Conservation (phyloP, 2,888 invertebrate species). For the Oegoconia quadripuncta region DNA sequence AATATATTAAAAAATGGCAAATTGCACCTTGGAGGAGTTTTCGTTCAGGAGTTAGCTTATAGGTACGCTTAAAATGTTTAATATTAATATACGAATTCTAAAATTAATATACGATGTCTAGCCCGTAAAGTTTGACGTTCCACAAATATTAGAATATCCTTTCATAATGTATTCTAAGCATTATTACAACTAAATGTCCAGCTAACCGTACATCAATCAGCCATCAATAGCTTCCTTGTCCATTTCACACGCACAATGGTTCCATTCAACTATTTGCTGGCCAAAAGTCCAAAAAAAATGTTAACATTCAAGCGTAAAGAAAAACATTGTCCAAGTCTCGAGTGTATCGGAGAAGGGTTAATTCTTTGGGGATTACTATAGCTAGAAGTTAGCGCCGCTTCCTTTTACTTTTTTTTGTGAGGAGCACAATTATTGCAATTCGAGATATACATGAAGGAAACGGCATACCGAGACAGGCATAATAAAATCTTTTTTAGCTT, state of each 20-base stretch:
- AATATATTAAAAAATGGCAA: too few species aligned
- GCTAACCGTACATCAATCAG: slow-evolving; percentile 56
- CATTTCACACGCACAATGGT: slow-evolving; percentile 56
- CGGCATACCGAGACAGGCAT: too few species aligned
- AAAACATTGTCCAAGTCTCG: slow-evolving; percentile 29
- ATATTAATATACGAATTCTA: too few species aligned
- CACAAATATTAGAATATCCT: slow-evolving; percentile 1
- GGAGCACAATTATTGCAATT: slow-evolving; percentile 36
- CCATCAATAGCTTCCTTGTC: slow-evolving; percentile 64
- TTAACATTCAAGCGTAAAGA: too few species aligned
- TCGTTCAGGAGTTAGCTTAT: too few species aligned
- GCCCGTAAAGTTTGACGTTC: background rate
- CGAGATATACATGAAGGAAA: too few species aligned
- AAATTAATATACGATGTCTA: too few species aligned
- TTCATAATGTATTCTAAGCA: too few species aligned
- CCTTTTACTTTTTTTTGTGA: slow-evolving; percentile 27
- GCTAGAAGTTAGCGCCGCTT: slow-evolving; percentile 61
- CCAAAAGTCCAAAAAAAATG: slow-evolving; percentile 38
- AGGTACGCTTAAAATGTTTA: too few species aligned
- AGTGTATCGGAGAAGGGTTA: slow-evolving; percentile 43
- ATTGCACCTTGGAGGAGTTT: too few species aligned
- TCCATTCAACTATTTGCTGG: slow-evolving; percentile 45
- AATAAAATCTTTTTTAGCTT: slow-evolving; percentile 28
- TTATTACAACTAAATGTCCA: slow-evolving; percentile 43
- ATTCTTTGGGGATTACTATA: slow-evolving; percentile 58